Conservation (phyloP, 2,888 invertebrate genomes). For the Apodemia duryi region DNA sequence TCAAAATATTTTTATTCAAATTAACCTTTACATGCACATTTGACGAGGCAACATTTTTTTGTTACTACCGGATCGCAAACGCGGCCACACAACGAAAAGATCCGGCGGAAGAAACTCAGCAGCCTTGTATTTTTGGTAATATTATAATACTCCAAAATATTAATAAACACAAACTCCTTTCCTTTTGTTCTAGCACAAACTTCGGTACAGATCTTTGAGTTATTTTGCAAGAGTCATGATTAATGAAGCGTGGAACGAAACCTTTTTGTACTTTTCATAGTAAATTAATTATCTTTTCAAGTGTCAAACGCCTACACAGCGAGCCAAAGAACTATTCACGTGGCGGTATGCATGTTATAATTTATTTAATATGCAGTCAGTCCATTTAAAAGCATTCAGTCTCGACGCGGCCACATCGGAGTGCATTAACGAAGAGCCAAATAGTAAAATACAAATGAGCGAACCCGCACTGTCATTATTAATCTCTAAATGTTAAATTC, state of each 20-base stretch:
- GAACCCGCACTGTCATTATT: constrained; percentile 31
- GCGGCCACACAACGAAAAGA: too few relatives aligned
- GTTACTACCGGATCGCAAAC: too few relatives aligned
- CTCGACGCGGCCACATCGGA: constrained; percentile 42
- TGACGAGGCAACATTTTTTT: too few relatives aligned
- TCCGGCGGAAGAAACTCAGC: too few relatives aligned
- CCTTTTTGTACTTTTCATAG: constrained; percentile 31
- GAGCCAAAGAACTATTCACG: constrained; percentile 37
- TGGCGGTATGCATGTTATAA: constrained; percentile 41
- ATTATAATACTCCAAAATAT: background rate
- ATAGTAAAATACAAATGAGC: constrained; percentile 17
- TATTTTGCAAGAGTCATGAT: constrained; percentile 14
- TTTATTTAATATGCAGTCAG: constrained; percentile 51
- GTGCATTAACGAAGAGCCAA: constrained; percentile 41
- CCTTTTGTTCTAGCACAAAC: background rate
- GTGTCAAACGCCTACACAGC: constrained; percentile 37
- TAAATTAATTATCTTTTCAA: constrained; percentile 40
- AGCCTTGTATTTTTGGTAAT: too few relatives aligned
- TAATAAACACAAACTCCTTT: background rate
- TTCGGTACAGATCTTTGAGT: constrained; percentile 5
- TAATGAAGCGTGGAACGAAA: constrained; percentile 28
- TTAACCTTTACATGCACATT: too few relatives aligned
- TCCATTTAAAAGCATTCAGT: constrained; percentile 69
- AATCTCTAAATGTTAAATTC: constrained; percentile 27
- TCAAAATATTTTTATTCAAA: too few relatives aligned